Base-by-base conservation (phyloP, 2,888 invertebrate genomes). In the Hypena proboscidalis region DNA sequence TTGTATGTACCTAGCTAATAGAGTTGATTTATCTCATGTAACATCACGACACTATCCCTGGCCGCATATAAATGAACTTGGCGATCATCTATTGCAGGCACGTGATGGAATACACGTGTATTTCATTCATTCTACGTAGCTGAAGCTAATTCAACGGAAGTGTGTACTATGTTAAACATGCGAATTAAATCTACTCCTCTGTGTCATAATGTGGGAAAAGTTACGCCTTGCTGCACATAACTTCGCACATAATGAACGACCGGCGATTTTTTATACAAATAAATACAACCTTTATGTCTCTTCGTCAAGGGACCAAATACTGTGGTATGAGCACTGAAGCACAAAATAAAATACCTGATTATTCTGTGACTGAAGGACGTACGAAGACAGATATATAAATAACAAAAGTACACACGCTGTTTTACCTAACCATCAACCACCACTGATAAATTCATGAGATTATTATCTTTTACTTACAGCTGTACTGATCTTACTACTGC, bases 151-250 rank as follows among this genome's bases (percentile, higher is more conserved):
- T 67, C 45, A 36, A 52, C 53, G 47, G 38, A 38, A 43, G 32
- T 37, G 30, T 35, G 30, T 19, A 27, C n/a, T 35, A 35, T 32
- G 38, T 42, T 39, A 53, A 44, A 43, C 44, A 39, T 44, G 59
- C 50, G 42, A 65, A 67, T 67, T 66, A 69, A n/a, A n/a, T n/a
- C n/a, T 48, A 34, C 14, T 14, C 30, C 50, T 37, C 34, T 32
- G 30, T 56, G 40, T 25, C 31, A 48, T 46, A 46, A 43, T 69
- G 72, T 72, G 71, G 70, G 69, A 71, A 29, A 74, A 52, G 59
- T 53, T 60, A 65, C 68, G 68, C 61, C 53, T 51, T 39, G 52
- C 39, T 61, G 52, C 51, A 60, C 62, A 62, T 51, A 49, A 38
- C 31, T 26, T 34, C 33, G 22, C 23, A 33, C n/a, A 8, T 29